phyloP scores from a whole-genome alignment of 2,888 invertebrate genomes.

The Caenorhabditis drosophilae region DNA sequence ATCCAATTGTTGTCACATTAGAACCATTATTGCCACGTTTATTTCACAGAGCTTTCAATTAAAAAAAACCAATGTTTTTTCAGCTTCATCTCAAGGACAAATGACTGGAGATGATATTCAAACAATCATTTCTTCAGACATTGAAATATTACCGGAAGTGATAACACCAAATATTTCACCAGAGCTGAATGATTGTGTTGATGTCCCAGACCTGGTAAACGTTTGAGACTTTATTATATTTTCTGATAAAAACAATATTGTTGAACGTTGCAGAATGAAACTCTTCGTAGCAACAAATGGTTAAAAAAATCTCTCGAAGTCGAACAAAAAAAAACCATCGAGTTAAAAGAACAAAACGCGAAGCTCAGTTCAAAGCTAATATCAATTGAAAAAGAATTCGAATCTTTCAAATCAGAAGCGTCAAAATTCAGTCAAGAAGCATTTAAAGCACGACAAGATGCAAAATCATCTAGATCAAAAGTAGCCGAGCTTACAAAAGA shows the following conservation, averaged over 20 bases:
- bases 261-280: not conserved
- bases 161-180: not conserved
- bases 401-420: slow-evolving; percentile 5
- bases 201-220: not conserved
- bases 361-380: not conserved
- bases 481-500: slow-evolving; percentile 3
- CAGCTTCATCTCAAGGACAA: slow-evolving; percentile 5
- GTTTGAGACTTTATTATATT: not conserved
- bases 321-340: not conserved
- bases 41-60: not conserved
- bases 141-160: slow-evolving; percentile 5
- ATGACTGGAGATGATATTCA: slow-evolving; percentile 21
- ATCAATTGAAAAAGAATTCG: slow-evolving; percentile 3
- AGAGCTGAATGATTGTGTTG: not conserved
- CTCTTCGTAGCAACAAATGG: not conserved
- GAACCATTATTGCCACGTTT: not conserved
- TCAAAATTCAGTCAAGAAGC: slow-evolving; percentile 6
- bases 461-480: not conserved
- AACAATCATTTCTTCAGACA: slow-evolving; percentile 24
- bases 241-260: not conserved
- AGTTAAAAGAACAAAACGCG: not conserved
- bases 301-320: not conserved
- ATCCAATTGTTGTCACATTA: not conserved
- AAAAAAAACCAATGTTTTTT: not conserved
- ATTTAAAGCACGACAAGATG: slow-evolving; percentile 4